phyloP scores from a whole-genome alignment of 2,888 invertebrate genomes.

The Coelinius sp. region DNA sequence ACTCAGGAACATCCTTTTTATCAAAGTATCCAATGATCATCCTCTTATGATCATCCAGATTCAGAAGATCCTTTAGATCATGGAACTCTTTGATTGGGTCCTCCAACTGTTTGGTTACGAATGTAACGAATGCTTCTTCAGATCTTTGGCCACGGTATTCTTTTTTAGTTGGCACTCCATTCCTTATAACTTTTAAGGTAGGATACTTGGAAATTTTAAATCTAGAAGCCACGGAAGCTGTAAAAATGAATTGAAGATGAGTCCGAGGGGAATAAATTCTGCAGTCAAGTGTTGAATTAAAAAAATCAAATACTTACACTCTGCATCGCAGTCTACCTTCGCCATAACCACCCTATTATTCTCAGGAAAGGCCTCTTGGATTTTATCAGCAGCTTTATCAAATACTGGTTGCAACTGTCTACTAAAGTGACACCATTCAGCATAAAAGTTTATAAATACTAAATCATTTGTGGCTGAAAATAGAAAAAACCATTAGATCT shows the following conservation, averaged over 20 bases:
- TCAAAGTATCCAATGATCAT: slow-evolving; percentile 94
- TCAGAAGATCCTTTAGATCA: slow-evolving; percentile 80
- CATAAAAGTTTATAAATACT: slow-evolving; percentile 99
- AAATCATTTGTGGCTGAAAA: slow-evolving; percentile 94
- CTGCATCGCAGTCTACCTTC: slow-evolving; percentile 97
- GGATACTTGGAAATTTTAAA: slow-evolving; percentile 99
- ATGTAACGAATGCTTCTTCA: slow-evolving; percentile 89
- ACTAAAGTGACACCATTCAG: slow-evolving; percentile 99
- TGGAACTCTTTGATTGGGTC: slow-evolving; percentile 87
- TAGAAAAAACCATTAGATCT: slow-evolving; percentile 37
- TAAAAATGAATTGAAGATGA: background rate
- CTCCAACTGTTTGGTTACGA: slow-evolving; percentile 89
- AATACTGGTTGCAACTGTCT: slow-evolving; percentile 97
- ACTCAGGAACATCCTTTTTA: slow-evolving; percentile 84
- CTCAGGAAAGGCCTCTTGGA: slow-evolving; percentile 83
- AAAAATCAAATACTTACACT: slow-evolving; percentile 78
- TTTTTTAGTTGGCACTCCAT: slow-evolving; percentile 90
- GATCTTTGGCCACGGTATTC: slow-evolving; percentile 93
- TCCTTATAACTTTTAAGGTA: slow-evolving; percentile 93
- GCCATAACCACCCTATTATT: slow-evolving; percentile 91
- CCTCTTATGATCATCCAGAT: slow-evolving; percentile 84
- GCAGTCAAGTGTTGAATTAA: too few species aligned
- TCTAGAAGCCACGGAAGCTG: slow-evolving; percentile 84
- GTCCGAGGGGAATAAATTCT: too few species aligned
- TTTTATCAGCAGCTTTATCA: slow-evolving; percentile 93